phyloP scores from a whole-genome alignment of 2,113 vertebrate species.

The Hippocampus guttulatus region DNA sequence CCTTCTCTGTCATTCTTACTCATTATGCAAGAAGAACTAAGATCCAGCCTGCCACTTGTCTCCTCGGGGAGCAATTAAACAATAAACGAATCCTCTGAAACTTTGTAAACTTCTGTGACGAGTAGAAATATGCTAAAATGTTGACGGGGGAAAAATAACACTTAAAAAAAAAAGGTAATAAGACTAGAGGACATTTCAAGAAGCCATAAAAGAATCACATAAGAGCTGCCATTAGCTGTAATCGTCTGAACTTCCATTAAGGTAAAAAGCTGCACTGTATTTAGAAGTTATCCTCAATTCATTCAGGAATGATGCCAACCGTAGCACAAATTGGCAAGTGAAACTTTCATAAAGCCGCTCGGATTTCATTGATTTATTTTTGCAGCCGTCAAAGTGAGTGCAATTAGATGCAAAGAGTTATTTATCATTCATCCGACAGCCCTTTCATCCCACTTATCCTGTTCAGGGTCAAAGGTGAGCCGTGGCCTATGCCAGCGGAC shows the following conservation, averaged over 20 bases:
- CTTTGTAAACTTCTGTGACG: slow-evolving; percentile 61
- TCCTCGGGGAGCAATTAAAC: slow-evolving; percentile 84
- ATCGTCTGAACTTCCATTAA: slow-evolving; percentile 52
- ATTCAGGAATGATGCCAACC: slow-evolving; percentile 8
- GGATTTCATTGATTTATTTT: slow-evolving; percentile 15
- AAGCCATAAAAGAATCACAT: slow-evolving; percentile 24
- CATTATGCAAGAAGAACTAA: slow-evolving; percentile 80
- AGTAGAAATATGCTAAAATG: slow-evolving; percentile 40
- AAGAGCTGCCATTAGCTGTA: slow-evolving; percentile 55
- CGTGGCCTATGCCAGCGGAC: neutral
- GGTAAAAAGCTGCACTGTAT: slow-evolving; percentile 21
- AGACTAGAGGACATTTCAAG: slow-evolving; percentile 55
- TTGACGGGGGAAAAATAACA: slow-evolving; percentile 18
- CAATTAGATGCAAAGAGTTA: neutral
- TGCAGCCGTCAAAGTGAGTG: neutral
- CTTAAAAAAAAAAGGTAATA: slow-evolving; percentile 34
- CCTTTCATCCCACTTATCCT: neutral
- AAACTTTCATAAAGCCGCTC: neutral
- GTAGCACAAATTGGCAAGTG: slow-evolving; percentile 1
- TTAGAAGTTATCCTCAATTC: slow-evolving; percentile 18
- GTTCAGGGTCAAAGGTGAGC: neutral
- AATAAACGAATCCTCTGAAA: slow-evolving; percentile 74
- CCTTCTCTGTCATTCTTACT: slow-evolving; percentile 85
- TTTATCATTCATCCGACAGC: neutral
- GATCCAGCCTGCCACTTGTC: slow-evolving; percentile 74